Conservation (phyloP, 2,113 vertebrate genomes). For the Pica pica region DNA sequence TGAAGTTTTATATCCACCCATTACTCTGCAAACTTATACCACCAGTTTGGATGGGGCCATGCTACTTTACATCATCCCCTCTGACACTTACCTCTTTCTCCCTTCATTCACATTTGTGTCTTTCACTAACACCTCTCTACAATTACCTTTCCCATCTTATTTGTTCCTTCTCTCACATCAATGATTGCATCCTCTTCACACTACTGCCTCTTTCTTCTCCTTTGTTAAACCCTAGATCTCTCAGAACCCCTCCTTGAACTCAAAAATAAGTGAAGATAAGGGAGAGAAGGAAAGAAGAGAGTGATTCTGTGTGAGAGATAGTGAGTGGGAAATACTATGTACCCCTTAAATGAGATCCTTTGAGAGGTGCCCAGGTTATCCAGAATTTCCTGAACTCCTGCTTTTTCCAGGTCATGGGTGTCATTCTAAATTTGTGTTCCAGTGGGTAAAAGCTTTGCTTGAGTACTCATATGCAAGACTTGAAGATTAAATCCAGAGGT, state of each 20-base stretch:
- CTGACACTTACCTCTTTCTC: neutral
- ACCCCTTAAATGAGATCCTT: neutral
- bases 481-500: neutral
- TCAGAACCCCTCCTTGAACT: neutral
- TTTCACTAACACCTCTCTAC: neutral
- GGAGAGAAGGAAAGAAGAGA: neutral
- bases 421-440: neutral
- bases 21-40: neutral
- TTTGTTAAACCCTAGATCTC: neutral
- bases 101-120: neutral
- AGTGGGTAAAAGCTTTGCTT: neutral
- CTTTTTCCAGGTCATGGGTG: neutral
- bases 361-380: neutral
- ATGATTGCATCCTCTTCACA: neutral
- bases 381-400: neutral
- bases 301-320: neutral
- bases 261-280: neutral
- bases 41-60: neutral
- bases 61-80: neutral
- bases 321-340: neutral
- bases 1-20: neutral
- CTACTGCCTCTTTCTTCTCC: neutral
- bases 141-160: neutral
- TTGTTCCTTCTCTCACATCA: neutral
- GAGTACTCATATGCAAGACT: neutral